Percentiles rank a stretch among this genome's conserved stretches.
Evolutionary conservation across 2,888 invertebrate species (phyloP).

Genomic region (Sinhomidia bicolor): DNA sequence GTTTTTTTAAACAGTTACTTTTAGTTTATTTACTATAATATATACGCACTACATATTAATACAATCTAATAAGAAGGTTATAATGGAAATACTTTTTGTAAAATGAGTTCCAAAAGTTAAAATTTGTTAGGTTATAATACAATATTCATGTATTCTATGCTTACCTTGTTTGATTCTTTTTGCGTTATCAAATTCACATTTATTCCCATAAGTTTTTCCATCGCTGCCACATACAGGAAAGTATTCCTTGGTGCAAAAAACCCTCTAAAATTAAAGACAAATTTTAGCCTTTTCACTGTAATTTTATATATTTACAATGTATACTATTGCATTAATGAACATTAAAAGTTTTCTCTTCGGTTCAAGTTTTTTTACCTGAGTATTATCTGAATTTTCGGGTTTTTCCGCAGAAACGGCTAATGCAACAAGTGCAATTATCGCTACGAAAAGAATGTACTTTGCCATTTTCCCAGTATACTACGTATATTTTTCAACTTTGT

Average conservation of each 20-base stretch:
- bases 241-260: slow-evolving; percentile 63
- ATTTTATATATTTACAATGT: neutral
- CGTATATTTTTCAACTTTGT: too few species aligned
- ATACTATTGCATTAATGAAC: neutral
- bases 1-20: too few species aligned
- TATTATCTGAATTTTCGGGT: neutral
- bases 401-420: neutral
- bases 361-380: too few species aligned
- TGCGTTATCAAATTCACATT: slow-evolving; percentile 71
- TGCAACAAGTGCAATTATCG: neutral
- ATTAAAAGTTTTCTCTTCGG: too few species aligned
- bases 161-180: slow-evolving; percentile 62
- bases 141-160: too few species aligned
- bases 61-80: neutral
- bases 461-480: too few species aligned
- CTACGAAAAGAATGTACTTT: neutral
- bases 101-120: too few species aligned
- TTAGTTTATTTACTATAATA: too few species aligned
- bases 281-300: neutral
- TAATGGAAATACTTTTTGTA: too few species aligned
- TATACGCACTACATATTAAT: too few species aligned
- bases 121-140: too few species aligned
- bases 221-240: slow-evolving; percentile 69
- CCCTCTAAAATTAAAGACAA: neutral
- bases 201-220: slow-evolving; percentile 66